These are phyloP conservation scores for Drosophila flavopinicola DNA, from an alignment of 2,888 invertebrate species.

Conservation along the genomic window DNA sequence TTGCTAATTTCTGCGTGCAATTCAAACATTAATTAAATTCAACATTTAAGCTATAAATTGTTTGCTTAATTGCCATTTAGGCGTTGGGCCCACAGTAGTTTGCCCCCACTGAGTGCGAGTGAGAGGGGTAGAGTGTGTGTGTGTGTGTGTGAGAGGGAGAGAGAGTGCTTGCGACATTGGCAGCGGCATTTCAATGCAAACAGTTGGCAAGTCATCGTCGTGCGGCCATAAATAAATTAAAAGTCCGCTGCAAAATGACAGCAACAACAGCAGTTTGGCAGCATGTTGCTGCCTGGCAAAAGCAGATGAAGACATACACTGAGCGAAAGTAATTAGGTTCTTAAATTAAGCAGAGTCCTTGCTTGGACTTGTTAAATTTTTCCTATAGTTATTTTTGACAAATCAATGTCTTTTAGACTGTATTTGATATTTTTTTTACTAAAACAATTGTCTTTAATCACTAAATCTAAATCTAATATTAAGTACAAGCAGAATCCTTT, in stretches of 20 bases:
- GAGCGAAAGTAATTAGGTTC: background rate
- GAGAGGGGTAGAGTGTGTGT: background rate
- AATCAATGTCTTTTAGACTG: too few relatives aligned
- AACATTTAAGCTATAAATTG: slow-evolving; percentile 76
- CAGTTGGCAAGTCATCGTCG: slow-evolving; percentile 65
- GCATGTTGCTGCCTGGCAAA: slow-evolving; percentile 52
- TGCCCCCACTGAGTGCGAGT: background rate
- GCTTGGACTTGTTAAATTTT: too few relatives aligned
- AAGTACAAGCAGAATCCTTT: too few relatives aligned
- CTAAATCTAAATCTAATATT: too few relatives aligned
- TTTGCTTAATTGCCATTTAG: slow-evolving; percentile 79
- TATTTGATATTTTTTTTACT: too few relatives aligned
- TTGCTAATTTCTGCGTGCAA: slow-evolving; percentile 78
- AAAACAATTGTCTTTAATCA: too few relatives aligned
- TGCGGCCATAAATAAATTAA: slow-evolving; percentile 76
- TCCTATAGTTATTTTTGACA: too few relatives aligned
- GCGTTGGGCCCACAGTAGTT: slow-evolving; percentile 38
- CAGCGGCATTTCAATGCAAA: slow-evolving; percentile 58
- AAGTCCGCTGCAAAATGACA: slow-evolving; percentile 76
- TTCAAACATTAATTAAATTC: slow-evolving; percentile 76
- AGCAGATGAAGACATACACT: slow-evolving; percentile 11
- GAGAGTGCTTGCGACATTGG: background rate
- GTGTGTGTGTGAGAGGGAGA: background rate
- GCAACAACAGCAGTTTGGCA: slow-evolving; percentile 67
- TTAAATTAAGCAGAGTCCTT: background rate